phyloP scores from a whole-genome alignment of 1,140 invertebrate species.

The Brachionus sp. region DNA sequence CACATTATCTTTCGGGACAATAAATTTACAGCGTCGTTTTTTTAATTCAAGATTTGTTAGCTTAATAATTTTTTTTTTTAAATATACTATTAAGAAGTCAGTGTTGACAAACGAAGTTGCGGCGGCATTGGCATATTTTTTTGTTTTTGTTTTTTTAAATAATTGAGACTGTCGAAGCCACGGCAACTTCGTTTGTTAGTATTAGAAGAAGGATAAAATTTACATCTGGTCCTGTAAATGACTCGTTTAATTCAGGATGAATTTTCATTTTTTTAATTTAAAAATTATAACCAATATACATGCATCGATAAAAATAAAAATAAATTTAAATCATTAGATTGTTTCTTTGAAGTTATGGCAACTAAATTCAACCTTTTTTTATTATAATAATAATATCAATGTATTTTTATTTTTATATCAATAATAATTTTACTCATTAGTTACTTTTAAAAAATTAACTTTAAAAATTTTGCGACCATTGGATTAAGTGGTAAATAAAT shows the following conservation, averaged over 20 bases:
- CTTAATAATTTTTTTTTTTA: neutral
- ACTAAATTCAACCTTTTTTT: neutral
- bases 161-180: no score
- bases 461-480: no score
- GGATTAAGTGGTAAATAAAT: no score
- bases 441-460: no score
- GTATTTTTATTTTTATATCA: neutral
- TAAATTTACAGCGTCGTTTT: constrained; percentile 9
- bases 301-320: neutral
- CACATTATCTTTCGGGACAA: neutral
- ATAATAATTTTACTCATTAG: neutral
- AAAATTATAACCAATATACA: neutral
- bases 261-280: neutral
- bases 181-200: neutral
- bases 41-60: neutral
- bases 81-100: neutral
- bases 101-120: no score
- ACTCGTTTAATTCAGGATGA: neutral
- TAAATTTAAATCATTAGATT: neutral
- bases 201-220: neutral
- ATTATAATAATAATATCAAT: neutral
- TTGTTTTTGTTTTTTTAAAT: no score
- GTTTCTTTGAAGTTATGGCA: constrained; percentile 22
- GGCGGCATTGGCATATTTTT: no score
- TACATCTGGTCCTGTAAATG: neutral